Base-by-base conservation (phyloP, 1,140 invertebrate genomes). In the Archegozetes longisetosus region DNA sequence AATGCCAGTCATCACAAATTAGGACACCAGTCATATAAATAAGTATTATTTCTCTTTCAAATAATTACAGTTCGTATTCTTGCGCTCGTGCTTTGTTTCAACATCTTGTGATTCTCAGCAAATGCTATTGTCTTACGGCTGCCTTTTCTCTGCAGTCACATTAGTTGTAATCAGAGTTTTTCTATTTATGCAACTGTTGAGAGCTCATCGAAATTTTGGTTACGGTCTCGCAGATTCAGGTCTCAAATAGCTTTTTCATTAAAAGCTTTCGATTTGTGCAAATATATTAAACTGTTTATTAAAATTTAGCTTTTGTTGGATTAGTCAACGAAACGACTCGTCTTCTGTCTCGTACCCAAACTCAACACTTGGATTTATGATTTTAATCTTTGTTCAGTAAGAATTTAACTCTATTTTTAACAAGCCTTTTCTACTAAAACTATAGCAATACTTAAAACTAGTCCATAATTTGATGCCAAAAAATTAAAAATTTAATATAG, bases 161-260 rank as follows among this genome's bases (percentile, higher is more conserved):
- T 53, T 58, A 26, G 49, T 58, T 51, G n/a, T 58, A 23, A 47
- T 58, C 12, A 40, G 57, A 12, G 50, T 58, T 20, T 58, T 40
- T 25, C 52, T 58, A 25, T 58, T 58, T 51, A 58, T 58, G 57
- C 57, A 58, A 20, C 26, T 58, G n/a, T 46, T 58, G 17, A 58
- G 49, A 53, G 57, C 49, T 12, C 49, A 58, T 24, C 17, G 26
- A 26, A 58, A 58, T 28, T 58, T 58, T 58, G 57, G 57, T 3
- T 58, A 58, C 32, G 57, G 57, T 49, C 25, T 58, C n/a, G 57
- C 57, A 6, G 57, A 58, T 46, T 49, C 57, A 53, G 57, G 57
- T 58, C 32, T 40, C 17, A 40, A 40, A 40, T 9, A 40, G 17
- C 17, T 40, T 6, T 40, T 40, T 40, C 17, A 9, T 40, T 40